Evolutionary conservation across 2,113 vertebrate species (phyloP).

Genomic region (Ginglymostoma cirratum): DNA sequence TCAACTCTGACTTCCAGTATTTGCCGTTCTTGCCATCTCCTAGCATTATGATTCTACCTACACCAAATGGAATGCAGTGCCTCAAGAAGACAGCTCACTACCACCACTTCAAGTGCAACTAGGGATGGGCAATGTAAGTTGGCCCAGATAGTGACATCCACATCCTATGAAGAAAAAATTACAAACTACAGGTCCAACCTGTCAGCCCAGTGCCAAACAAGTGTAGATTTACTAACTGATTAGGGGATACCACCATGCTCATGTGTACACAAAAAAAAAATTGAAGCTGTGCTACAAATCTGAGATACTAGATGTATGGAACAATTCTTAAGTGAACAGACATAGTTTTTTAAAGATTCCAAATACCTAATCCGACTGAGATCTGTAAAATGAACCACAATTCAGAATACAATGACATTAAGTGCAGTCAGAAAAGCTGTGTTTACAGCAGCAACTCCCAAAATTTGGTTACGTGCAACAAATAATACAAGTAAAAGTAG

Average conservation of each 20-base stretch:
- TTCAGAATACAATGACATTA: background rate
- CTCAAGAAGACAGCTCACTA: too few species aligned
- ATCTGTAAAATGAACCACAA: background rate
- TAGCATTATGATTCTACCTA: too few species aligned
- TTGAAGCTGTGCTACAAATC: background rate
- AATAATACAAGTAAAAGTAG: background rate
- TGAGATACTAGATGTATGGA: background rate
- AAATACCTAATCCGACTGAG: background rate
- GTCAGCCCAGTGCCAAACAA: background rate
- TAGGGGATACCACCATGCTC: background rate
- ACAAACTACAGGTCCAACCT: background rate
- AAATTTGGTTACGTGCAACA: background rate
- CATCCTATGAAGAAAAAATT: background rate
- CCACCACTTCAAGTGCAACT: too few species aligned
- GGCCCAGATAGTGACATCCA: too few species aligned
- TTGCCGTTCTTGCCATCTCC: too few species aligned
- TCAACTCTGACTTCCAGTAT: too few species aligned
- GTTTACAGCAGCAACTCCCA: background rate
- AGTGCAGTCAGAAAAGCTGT: background rate
- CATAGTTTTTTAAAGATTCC: background rate
- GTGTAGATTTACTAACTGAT: background rate
- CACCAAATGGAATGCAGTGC: too few species aligned
- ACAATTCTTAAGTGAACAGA: background rate
- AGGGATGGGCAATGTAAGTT: too few species aligned
- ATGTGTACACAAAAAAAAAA: background rate